Base-by-base conservation (phyloP, 2,888 invertebrate species). In the Sceliomorpha sp. region DNA sequence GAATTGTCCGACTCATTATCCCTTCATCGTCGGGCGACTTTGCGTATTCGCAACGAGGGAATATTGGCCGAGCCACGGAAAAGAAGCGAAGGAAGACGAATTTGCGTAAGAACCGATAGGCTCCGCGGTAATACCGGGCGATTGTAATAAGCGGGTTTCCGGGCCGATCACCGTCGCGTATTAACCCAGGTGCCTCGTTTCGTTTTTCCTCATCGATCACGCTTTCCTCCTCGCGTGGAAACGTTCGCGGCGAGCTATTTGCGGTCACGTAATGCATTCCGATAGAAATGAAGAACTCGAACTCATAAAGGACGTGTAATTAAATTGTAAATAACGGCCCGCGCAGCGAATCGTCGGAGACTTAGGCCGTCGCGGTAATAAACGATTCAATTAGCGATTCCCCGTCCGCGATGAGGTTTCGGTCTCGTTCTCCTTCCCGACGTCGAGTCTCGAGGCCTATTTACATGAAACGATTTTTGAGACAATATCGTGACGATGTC, bases 371-470 rank as follows among this genome's bases (percentile, higher is more conserved):
- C 10, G 17, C 47, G 53, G 36, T 50, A 63, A 53, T 45, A 58
- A 58, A 63, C 58, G 51, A 63, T 69, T 63, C 69, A 69, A 69
- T 69, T 69, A 69, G 45, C 7, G 26, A 24, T 15, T n/a, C 17
- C 15, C 44, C 20, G n/a, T 29, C 24, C 47, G 47, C 32, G 20
- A 47, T 47, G 20, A 10, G 32, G 45, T 31, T 31, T 31, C 15
- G 45, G 32, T 47, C 42, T 26, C 12, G 13, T 32, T 47, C n/a
- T n/a, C n/a, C n/a, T n/a, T n/a, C n/a, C n/a, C n/a, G n/a, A n/a
- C n/a, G n/a, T n/a, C n/a, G n/a, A n/a, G n/a, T n/a, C n/a, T n/a
- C n/a, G n/a, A n/a, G n/a, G n/a, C n/a, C n/a, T n/a, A n/a, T n/a
- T n/a, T n/a, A n/a, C n/a, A n/a, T n/a, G n/a, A n/a, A n/a, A n/a